phyloP scores from a whole-genome alignment of 2,888 invertebrate genomes.

The Mellilla xanthometata region DNA sequence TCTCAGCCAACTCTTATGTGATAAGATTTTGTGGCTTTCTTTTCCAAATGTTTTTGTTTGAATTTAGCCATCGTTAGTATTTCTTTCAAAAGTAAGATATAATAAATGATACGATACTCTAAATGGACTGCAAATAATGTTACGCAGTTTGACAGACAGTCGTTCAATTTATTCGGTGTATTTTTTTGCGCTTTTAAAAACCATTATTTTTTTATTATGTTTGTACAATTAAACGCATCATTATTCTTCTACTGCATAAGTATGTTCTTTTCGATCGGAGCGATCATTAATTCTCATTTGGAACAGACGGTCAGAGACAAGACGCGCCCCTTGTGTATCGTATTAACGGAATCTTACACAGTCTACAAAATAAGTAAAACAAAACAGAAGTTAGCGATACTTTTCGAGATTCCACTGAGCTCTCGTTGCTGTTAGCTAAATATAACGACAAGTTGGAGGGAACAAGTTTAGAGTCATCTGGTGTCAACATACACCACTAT shows the following conservation, averaged over 20 bases:
- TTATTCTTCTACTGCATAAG: slow-evolving; percentile 16
- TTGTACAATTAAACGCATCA: slow-evolving; percentile 14
- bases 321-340: slow-evolving; percentile 28
- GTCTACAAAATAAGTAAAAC: neutral
- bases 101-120: too few relatives aligned
- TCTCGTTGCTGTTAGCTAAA: neutral
- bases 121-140: too few relatives aligned
- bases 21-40: neutral
- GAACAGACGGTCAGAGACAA: slow-evolving; percentile 49
- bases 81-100: too few relatives aligned
- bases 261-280: slow-evolving; percentile 31
- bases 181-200: too few relatives aligned
- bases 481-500: too few relatives aligned
- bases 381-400: neutral
- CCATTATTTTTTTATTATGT: neutral
- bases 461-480: neutral
- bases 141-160: too few relatives aligned
- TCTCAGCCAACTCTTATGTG: slow-evolving; percentile 36
- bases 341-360: slow-evolving; percentile 5
- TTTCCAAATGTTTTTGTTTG: too few relatives aligned
- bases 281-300: slow-evolving; percentile 71
- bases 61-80: too few relatives aligned
- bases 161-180: too few relatives aligned
- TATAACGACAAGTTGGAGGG: neutral
- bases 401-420: neutral